Evolutionary conservation across 1,140 invertebrate species (phyloP).

Genomic region (Trinorchestia longiramus): DNA sequence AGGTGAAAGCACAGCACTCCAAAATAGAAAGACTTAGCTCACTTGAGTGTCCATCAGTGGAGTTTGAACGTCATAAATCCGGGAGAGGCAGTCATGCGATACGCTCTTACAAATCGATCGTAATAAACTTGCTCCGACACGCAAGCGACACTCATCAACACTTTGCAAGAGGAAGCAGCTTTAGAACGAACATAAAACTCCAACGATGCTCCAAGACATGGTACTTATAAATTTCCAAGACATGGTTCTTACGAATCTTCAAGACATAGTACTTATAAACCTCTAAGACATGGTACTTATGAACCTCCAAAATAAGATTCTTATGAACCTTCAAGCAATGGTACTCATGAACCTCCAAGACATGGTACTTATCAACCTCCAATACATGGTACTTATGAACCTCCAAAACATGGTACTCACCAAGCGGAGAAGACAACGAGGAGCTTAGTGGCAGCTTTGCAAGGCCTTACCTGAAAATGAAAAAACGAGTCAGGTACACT

Average conservation of each 20-base stretch:
- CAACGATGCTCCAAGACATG: background rate
- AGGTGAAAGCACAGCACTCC: background rate
- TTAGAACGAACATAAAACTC: background rate
- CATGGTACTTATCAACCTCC: background rate
- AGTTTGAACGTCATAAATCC: background rate
- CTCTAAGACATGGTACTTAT: background rate
- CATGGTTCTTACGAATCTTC: background rate
- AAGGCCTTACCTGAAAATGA: background rate
- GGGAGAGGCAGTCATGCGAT: background rate
- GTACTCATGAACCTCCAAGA: background rate
- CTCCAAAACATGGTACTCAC: background rate
- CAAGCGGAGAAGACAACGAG: background rate
- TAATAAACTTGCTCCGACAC: background rate
- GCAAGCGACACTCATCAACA: background rate
- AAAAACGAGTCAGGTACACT: background rate
- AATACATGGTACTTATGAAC: background rate
- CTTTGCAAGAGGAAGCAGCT: background rate
- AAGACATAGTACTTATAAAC: too few species aligned
- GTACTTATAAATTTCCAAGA: background rate
- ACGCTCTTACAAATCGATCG: background rate
- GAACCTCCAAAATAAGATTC: too few species aligned
- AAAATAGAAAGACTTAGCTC: background rate
- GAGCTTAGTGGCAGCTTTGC: background rate
- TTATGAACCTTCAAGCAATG: background rate
- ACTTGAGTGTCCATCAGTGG: background rate